Evolutionary conservation across 2,113 vertebrate species (phyloP), one percentile per base, ranked within the genome.

Genomic region (Megaceryle maxima): DNA sequence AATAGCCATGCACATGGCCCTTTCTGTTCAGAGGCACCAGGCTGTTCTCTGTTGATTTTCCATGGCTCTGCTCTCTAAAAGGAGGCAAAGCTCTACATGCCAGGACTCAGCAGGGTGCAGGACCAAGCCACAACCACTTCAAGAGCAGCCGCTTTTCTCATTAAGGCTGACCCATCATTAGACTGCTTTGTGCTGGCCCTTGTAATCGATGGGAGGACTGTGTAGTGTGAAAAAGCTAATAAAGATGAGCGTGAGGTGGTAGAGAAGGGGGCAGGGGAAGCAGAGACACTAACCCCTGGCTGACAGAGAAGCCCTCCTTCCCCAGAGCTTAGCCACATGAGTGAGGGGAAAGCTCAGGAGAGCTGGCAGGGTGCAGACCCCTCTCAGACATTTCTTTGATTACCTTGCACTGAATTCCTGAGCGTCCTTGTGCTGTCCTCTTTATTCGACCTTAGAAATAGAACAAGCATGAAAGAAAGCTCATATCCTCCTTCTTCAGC

Each of bases 101-200:
- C 97, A 97, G 97, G 98, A 94, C 98, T 64, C 99, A 66, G 98
- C 96, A 83, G 99, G 98, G 98, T 87, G 97, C 97, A 94, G 97
- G 97, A 94, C 85, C 35, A 83, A 98, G 96, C 92, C 97, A 81
- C n/a, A 24, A 17, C 78, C 94, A 98, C 97, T 98, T 98, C 98
- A 98, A 97, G 98, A 97, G 96, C 95, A 84, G 95, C 97, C 97
- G 96, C 98, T 98, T 98, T 98, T 98, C 98, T 98, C 98, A 99
- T 99, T 99, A 99, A 98, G 98, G 96, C 98, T 98, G 98, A 99
- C 99, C 98, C 98, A 98, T 98, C 98, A 98, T 99, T 99, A 98
- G 98, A 97, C 98, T 96, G 98, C 98, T 98, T 98, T 98, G 98
- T 99, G 97, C 92, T 79, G 97, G 93, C 97, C 96, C 98, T 98